Evolutionary conservation across 2,113 vertebrate species (phyloP), one percentile per base, ranked within the genome.

Genomic region (Benitochromis conjunctus): DNA sequence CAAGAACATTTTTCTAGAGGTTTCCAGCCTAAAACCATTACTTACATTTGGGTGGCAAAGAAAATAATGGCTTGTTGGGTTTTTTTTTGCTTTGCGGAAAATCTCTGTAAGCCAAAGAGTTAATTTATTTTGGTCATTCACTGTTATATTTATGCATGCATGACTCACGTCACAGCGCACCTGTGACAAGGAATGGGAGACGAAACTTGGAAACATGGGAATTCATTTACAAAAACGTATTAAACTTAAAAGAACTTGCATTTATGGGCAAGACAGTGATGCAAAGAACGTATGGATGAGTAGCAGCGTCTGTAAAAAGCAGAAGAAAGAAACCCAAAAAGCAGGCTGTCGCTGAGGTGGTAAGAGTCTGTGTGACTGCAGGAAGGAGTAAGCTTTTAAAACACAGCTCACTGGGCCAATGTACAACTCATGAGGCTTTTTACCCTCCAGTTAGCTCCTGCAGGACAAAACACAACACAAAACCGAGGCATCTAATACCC

Each of bases 401-500:
- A 31, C 57, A 60, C 7, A 60, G 57, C 69, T 74, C 69, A 51
- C 9, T 51, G 24, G 16, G 9, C 43, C 24, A 11, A 10, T 48
- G 43, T 51, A 31, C 26, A 31, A 51, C 69, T 51, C 0, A 74
- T 31, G 43, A 74, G 24, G 43, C 9, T 48, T 51, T 48, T 51
- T 51, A 74, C 43, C 24, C 24, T 74, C 6, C 43, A 31, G 14
- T 46, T 71, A 26, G 14, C 38, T 46, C 43, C 16, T 31, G 5
- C 41, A 51, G 43, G 43, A 74, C 69, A 74, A 74, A 74, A 26
- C 24, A 31, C 14, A 74, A 74, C 14, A 51, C 9, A 74, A 74
- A 19, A 31, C 43, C 0, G 0, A 74, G 24, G 9, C 0, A 74
- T 46, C 24, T 74, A 19, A 31, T 74, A 51, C 24, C 16, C 21